Conservation (phyloP, 2,888 invertebrate genomes). For the Peribatodes rhomboidaria region DNA sequence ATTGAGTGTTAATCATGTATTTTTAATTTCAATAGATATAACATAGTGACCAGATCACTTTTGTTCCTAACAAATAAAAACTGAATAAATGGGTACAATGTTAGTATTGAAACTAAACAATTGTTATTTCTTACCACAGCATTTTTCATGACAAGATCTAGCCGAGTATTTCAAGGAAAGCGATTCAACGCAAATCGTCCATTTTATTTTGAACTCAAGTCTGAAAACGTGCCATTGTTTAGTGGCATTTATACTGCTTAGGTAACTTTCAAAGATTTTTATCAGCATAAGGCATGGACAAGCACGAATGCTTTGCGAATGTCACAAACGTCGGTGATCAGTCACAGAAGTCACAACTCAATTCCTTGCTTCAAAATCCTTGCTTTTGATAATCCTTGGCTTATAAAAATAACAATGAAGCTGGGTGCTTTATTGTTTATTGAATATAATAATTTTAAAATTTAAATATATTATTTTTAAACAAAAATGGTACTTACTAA, state of each 20-base stretch:
- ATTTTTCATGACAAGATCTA: constrained; percentile 19
- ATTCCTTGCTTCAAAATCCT: background rate
- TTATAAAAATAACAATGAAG: background rate
- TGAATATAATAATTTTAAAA: too few relatives aligned
- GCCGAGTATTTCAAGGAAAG: background rate
- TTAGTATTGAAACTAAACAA: background rate
- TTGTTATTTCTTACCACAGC: constrained; percentile 11
- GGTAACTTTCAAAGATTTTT: constrained; percentile 27
- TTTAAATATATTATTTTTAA: too few relatives aligned
- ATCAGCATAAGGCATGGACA: constrained; percentile 21
- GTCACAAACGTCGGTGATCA: background rate
- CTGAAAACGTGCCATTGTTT: constrained; percentile 22
- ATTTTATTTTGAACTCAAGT: constrained; percentile 27
- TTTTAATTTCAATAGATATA: too few relatives aligned
- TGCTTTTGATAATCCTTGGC: background rate
- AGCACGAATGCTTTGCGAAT: constrained; percentile 6
- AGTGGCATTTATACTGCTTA: constrained; percentile 35
- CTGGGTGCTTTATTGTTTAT: too few relatives aligned
- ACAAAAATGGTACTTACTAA: too few relatives aligned
- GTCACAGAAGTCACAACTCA: background rate
- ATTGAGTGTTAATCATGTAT: too few relatives aligned
- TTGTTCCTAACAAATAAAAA: too few relatives aligned
- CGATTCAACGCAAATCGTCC: constrained; percentile 28
- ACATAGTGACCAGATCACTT: too few relatives aligned
- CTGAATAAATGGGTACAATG: background rate